Base-by-base conservation (phyloP, 2,888 invertebrate species). In the Reticulitermes lucifugus region DNA sequence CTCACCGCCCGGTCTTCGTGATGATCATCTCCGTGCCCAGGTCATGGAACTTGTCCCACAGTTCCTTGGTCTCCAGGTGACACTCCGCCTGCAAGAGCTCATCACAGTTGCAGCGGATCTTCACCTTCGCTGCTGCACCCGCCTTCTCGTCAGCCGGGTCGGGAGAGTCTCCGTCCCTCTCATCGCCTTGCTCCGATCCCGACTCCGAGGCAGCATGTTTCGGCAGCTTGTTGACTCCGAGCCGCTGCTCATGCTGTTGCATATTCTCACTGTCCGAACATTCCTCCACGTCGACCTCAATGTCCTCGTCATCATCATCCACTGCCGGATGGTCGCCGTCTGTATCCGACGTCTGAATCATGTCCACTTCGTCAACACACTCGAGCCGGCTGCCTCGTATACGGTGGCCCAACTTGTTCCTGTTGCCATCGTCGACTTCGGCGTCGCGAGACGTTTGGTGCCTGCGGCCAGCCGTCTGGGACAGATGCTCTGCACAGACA, bases 11-110 rank as follows among this genome's bases (percentile, higher is more conserved):
- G 86, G 95, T 95, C 91, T 96, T 96, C 21, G 96, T 96, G 91
- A 96, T 96, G 91, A 96, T 96, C 96, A 96, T 96, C 91, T 96
- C 96, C 2, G 96, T 96, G 51, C 95, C 95, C 86, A 96, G 92
- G 89, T 94, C 94, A 90, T 94, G 93, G 91, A 96, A 96, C 90
- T 96, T 96, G 90, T 95, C 95, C 96, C 96, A 96, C 86, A 96
- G 91, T 87, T 96, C 96, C 90, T 95, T 95, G 87, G 96, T 96
- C 91, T 96, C 96, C 88, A 96, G 92, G 88, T 95, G 94, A 89
- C 96, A 96, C 88, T 95, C 93, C 86, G 95, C 93, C 89, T 91
- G 91, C 80, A 93, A 90, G 79, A 95, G 90, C 89, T 94, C 94
- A 88, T 94, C 94, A 89, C 94, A 94, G 89, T 94, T 94, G 89